These are phyloP conservation scores for Venustoraphidia nigricollis DNA, from an alignment of 2,888 invertebrate genomes.

Conservation along the genomic window DNA sequence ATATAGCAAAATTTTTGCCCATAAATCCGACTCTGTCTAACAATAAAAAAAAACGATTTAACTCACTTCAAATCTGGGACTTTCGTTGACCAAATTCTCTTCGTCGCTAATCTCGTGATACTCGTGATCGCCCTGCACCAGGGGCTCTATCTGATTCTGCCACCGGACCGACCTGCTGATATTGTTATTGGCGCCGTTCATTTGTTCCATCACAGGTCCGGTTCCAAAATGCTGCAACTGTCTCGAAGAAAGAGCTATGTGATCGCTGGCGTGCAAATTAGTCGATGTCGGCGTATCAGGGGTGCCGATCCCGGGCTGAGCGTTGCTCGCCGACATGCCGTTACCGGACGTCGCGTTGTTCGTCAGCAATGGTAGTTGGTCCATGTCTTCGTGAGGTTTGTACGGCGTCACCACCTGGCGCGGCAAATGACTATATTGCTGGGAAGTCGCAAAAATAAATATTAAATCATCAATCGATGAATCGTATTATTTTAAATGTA, in stretches of 20 bases:
- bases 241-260: conserved; percentile 2
- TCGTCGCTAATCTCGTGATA: conserved; percentile 76
- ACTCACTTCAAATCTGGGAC: conserved; percentile 27
- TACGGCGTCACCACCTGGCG: conserved; percentile 80
- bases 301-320: conserved; percentile 16
- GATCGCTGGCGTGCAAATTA: conserved; percentile 5
- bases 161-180: neutral
- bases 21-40: too few relatives aligned
- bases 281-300: neutral
- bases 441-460: neutral
- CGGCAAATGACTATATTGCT: conserved; percentile 60
- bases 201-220: neutral
- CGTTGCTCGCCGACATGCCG: conserved; percentile 22
- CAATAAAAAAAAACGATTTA: neutral
- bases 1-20: too few relatives aligned
- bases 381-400: conserved; percentile 72
- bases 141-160: neutral
- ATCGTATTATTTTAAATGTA: neutral
- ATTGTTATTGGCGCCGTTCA: neutral
- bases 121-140: conserved; percentile 39
- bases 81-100: conserved; percentile 34
- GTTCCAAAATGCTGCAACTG: conserved; percentile 3
- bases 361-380: conserved; percentile 47
- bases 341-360: conserved; percentile 28
- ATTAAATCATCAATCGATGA: neutral